These are phyloP conservation scores for Miniopterus natalensis DNA, from an alignment of 2,113 vertebrate species.

Conservation along the genomic window DNA sequence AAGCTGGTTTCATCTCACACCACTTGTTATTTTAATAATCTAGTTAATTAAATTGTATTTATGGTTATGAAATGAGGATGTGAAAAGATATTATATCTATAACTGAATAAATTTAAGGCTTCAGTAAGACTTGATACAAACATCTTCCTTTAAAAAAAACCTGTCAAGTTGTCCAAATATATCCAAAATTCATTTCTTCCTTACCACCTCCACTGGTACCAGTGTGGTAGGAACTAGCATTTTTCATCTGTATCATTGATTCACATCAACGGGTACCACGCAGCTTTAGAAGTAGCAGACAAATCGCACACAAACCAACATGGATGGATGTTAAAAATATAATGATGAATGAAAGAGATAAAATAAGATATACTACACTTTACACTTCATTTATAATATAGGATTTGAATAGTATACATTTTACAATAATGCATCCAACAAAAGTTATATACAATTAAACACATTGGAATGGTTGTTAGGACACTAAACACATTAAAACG, in stretches of 20 bases:
- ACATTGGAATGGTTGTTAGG: background rate
- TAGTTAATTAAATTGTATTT: slow-evolving; percentile 26
- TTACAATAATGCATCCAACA: background rate
- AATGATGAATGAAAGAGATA: background rate
- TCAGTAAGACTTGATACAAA: background rate
- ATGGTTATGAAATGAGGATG: background rate
- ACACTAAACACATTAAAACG: background rate
- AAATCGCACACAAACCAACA: background rate
- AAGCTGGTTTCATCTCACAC: background rate
- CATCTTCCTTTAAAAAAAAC: background rate
- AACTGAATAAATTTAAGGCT: background rate
- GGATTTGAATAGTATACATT: background rate
- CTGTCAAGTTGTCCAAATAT: background rate
- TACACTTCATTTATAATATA: background rate
- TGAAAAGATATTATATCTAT: background rate
- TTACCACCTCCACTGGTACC: background rate
- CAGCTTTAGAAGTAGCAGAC: background rate
- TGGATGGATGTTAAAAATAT: background rate
- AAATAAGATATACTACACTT: background rate
- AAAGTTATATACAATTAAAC: background rate
- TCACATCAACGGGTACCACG: background rate
- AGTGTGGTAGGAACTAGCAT: background rate
- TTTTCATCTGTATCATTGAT: background rate
- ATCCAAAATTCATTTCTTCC: background rate
- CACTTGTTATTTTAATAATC: slow-evolving; percentile 29